These are phyloP conservation scores for Alosa sapidissima DNA, from an alignment of 2,797 vertebrate genomes.

Conservation along the genomic window DNA sequence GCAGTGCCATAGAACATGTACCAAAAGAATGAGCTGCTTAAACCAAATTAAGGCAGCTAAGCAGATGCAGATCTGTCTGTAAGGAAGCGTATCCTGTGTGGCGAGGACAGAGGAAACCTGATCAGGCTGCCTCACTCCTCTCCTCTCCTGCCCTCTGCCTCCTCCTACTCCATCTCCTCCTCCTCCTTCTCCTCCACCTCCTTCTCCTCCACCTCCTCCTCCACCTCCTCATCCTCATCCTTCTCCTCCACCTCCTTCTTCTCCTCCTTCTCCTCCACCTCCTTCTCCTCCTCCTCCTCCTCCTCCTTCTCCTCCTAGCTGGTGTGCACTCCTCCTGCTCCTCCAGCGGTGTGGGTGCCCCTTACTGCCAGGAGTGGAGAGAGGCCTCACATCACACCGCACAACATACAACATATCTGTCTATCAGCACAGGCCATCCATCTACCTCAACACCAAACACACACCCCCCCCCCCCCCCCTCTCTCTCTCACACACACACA, in stretches of 20 bases:
- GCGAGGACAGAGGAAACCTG: not conserved
- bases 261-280: too few species aligned
- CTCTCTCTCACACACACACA: not conserved
- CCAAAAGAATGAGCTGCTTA: not conserved
- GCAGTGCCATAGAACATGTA: not conserved
- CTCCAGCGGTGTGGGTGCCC: not conserved
- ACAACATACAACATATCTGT: too few species aligned
- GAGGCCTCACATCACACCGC: not conserved
- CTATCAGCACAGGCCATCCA: not conserved
- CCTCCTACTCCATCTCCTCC: conserved; percentile 32
- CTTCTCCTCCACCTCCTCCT: not conserved
- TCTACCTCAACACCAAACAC: not conserved
- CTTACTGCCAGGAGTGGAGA: not conserved
- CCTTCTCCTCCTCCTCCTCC: too few species aligned
- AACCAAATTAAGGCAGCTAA: conserved; percentile 21
- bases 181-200: not conserved
- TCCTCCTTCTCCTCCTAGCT: too few species aligned
- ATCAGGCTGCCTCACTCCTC: not conserved
- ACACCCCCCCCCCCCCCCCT: not conserved
- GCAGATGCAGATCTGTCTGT: conserved; percentile 16
- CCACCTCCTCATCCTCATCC: not conserved
- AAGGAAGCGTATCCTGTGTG: conserved; percentile 4
- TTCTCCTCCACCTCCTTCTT: not conserved
- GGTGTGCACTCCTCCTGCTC: not conserved
- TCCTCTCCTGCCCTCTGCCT: not conserved